Evolutionary conservation across 2,113 vertebrate genomes (phyloP).

Genomic region (Xyliphius kryptos): DNA sequence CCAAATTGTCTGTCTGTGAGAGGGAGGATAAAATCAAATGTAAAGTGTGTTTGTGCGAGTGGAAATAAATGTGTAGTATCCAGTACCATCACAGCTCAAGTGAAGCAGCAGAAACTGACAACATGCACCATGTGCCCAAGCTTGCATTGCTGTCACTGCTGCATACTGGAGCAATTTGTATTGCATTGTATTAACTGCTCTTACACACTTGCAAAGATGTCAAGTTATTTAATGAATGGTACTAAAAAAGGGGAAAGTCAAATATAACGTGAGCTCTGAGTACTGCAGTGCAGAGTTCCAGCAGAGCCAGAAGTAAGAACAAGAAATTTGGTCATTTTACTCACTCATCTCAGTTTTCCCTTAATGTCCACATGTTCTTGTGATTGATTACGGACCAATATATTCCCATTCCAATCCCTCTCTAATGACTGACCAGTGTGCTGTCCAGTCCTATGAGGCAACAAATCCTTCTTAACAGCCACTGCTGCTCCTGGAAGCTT

Average conservation of each 20-base stretch:
- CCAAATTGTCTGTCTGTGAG: conserved; percentile 14
- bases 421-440: conserved; percentile 20
- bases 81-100: conserved; percentile 2
- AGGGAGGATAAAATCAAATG: background rate
- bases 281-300: conserved; percentile 34
- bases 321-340: conserved; percentile 35
- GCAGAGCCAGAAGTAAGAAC: conserved; percentile 17
- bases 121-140: background rate
- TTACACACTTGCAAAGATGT: no score
- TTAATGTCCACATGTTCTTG: conserved; percentile 36
- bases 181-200: no score
- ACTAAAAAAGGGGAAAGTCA: conserved; percentile 14
- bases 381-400: conserved; percentile 51
- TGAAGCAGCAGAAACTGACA: background rate
- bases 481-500: conserved; percentile 18
- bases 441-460: conserved; percentile 42
- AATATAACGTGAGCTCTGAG: conserved; percentile 15
- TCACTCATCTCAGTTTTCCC: conserved; percentile 52
- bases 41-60: background rate
- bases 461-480: conserved; percentile 43
- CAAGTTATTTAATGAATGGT: background rate
- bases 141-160: conserved; percentile 2
- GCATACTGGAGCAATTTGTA: background rate
- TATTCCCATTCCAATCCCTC: conserved; percentile 53
- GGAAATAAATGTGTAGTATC: background rate